phyloP scores from a whole-genome alignment of 1,140 invertebrate genomes.

The Paracyclopina nana region DNA sequence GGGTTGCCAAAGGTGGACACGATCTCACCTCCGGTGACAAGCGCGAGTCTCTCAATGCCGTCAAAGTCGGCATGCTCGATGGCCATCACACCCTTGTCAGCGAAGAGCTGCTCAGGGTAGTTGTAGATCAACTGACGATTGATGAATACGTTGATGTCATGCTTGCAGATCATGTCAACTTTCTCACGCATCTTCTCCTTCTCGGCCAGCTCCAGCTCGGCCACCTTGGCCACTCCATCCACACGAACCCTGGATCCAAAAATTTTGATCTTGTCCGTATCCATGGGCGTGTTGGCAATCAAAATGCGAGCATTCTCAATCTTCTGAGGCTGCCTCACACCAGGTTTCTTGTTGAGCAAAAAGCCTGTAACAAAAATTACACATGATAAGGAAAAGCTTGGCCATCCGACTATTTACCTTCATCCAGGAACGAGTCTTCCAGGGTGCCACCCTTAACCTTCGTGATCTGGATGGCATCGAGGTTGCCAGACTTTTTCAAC shows the following conservation, averaged over 20 bases:
- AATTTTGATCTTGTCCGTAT: conserved; percentile 99
- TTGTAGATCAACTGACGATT: conserved; percentile 99
- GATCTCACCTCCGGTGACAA: conserved; percentile 96
- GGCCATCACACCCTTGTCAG: conserved; percentile 94
- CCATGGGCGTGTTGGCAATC: conserved; percentile 99
- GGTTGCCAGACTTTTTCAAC: conserved; percentile 81
- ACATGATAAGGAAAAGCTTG: background rate
- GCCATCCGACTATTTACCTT: conserved; percentile 38
- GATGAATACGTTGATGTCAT: conserved; percentile 96
- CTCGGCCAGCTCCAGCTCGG: conserved; percentile 89
- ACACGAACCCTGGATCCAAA: conserved; percentile 94
- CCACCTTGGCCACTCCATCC: conserved; percentile 93
- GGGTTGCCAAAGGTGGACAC: conserved; percentile 94
- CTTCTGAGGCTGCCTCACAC: conserved; percentile 65
- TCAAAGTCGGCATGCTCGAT: conserved; percentile 99
- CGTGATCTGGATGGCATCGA: conserved; percentile 92
- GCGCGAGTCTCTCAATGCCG: conserved; percentile 85
- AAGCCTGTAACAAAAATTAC: conserved; percentile 42
- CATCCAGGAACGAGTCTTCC: conserved; percentile 88
- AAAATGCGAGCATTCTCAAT: conserved; percentile 87
- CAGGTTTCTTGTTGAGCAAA: conserved; percentile 86
- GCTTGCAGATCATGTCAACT: conserved; percentile 85
- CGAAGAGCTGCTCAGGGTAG: conserved; percentile 97
- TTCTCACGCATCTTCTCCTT: conserved; percentile 99
- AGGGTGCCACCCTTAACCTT: conserved; percentile 71